These are phyloP conservation scores for Sphecodes monilicornis DNA, from an alignment of 2,888 invertebrate species.

Conservation along the genomic window DNA sequence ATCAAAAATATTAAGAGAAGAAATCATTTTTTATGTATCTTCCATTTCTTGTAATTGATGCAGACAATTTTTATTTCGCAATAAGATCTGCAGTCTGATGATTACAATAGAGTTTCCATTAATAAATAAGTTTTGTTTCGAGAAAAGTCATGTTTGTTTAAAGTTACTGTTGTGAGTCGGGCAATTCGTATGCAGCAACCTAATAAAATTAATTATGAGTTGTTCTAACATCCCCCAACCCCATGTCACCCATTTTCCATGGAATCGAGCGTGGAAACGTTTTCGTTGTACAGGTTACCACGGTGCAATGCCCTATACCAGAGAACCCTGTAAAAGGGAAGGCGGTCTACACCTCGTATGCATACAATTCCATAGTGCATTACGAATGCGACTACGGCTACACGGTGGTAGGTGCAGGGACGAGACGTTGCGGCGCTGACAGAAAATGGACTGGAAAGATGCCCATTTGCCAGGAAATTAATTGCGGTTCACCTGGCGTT, in stretches of 20 bases:
- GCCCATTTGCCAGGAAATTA: conserved; percentile 98
- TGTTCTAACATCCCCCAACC: background rate
- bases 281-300: conserved; percentile 88
- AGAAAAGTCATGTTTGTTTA: too few relatives aligned
- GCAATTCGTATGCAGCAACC: too few relatives aligned
- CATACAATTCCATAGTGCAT: conserved; percentile 97
- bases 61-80: too few relatives aligned
- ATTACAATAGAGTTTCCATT: too few relatives aligned
- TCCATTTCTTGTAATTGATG: too few relatives aligned
- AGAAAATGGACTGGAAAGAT: conserved; percentile 97
- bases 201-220: background rate
- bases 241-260: background rate
- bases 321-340: conserved; percentile 96
- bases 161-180: too few relatives aligned
- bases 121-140: too few relatives aligned
- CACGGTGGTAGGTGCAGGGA: conserved; percentile 94
- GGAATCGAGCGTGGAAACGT: conserved; percentile 36
- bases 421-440: conserved; percentile 96
- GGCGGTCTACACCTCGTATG: conserved; percentile 95
- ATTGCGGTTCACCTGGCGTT: conserved; percentile 97
- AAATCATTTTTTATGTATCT: too few relatives aligned
- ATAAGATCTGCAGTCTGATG: too few relatives aligned
- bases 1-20: too few relatives aligned
- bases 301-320: conserved; percentile 97
- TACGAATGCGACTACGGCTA: conserved; percentile 98